Conservation (phyloP, 2,797 vertebrate species). For the Girardinus metallicus region DNA sequence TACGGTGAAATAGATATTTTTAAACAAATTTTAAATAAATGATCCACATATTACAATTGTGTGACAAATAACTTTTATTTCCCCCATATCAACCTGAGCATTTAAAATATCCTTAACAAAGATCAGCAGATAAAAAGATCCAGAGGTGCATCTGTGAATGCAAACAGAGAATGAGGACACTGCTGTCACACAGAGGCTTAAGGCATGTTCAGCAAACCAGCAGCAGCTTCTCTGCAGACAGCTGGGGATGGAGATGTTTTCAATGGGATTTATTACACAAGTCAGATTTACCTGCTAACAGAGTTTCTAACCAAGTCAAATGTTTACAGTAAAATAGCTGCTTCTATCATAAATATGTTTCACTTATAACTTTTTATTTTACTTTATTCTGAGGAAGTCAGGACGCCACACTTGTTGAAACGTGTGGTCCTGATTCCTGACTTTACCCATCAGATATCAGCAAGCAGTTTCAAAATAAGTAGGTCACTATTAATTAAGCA, state of each 20-base stretch:
- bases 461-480: background rate
- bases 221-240: constrained; percentile 3
- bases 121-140: background rate
- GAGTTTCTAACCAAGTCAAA: too few relatives aligned
- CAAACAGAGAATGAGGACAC: background rate
- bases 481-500: background rate
- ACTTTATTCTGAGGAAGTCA: background rate
- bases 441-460: background rate
- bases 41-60: background rate
- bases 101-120: constrained; percentile 8
- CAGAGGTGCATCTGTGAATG: background rate
- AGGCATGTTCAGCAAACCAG: background rate
- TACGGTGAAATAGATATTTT: background rate
- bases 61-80: constrained; percentile 9
- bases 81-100: constrained; percentile 1
- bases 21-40: background rate
- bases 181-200: background rate
- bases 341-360: background rate
- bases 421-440: background rate
- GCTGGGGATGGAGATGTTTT: background rate
- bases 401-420: background rate
- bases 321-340: background rate
- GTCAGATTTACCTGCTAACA: background rate
- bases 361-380: background rate
- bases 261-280: background rate